A percentile compares a stretch with the other conserved stretches of the same genome.
Evolutionary conservation across 2,797 vertebrate genomes (phyloP).

Genomic region (Perdix hodgsoniae): DNA sequence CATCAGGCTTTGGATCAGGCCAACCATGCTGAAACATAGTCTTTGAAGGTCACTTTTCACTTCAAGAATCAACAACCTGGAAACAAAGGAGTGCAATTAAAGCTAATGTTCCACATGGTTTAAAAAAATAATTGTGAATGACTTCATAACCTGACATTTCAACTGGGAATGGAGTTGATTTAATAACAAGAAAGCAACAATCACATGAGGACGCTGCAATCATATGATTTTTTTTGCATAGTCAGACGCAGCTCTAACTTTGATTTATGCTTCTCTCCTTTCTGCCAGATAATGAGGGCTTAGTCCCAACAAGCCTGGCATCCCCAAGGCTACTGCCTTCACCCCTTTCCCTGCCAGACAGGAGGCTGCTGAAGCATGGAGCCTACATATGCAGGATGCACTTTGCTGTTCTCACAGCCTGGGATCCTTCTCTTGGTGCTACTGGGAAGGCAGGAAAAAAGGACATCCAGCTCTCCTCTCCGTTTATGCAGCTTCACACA

Average conservation of each 20-base stretch:
- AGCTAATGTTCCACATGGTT: not conserved
- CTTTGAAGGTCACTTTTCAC: conserved; percentile 10
- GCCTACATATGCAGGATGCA: not conserved
- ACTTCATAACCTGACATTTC: conserved; percentile 61
- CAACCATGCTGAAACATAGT: not conserved
- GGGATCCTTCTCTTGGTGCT: not conserved
- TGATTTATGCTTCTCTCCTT: conserved; percentile 21
- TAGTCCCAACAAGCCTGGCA: conserved; percentile 55
- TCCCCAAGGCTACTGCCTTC: conserved; percentile 20
- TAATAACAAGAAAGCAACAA: conserved; percentile 28
- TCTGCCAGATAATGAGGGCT: conserved; percentile 55
- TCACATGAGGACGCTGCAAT: conserved; percentile 56
- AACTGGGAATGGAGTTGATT: conserved; percentile 17
- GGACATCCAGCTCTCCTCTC: not conserved
- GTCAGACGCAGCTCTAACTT: conserved; percentile 43
- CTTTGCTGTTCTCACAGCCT: not conserved
- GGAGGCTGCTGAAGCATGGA: not conserved
- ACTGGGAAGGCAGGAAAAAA: too few species aligned
- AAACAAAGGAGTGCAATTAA: conserved; percentile 49
- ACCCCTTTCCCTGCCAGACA: not conserved
- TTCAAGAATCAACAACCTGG: conserved; percentile 41
- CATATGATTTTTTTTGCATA: conserved; percentile 66
- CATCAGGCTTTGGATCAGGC: not conserved
- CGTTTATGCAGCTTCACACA: not conserved
- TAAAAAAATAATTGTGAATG: conserved; percentile 44